A percentile compares a stretch with the other conserved stretches of the same genome.
Evolutionary conservation across 2,888 invertebrate genomes (phyloP).

Genomic region (Andrena marginata): DNA sequence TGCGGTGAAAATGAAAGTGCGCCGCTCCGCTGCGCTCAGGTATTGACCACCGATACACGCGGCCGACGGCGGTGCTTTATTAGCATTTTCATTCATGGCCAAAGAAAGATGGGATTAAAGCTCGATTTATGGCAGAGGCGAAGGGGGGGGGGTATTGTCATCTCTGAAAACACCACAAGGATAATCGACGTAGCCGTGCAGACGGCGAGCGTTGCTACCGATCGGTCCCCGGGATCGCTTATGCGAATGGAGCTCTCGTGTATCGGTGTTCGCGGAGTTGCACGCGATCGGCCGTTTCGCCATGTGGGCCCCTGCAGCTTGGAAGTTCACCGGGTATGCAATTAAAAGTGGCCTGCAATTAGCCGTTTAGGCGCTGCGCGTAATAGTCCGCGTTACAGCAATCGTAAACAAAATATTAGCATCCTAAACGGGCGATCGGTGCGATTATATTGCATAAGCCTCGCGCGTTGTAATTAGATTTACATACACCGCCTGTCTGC

Average conservation of each 20-base stretch:
- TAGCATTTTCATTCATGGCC: conserved; percentile 62
- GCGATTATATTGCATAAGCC: conserved; percentile 31
- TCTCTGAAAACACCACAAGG: conserved; percentile 29
- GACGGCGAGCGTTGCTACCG: conserved; percentile 11
- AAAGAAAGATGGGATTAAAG: conserved; percentile 49
- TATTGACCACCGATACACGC: conserved; percentile 43
- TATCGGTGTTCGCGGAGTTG: neutral
- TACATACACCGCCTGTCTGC: conserved; percentile 9
- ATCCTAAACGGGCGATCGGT: conserved; percentile 36
- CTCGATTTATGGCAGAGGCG: conserved; percentile 23
- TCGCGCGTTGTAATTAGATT: conserved; percentile 38
- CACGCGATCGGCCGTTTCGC: conserved; percentile 45
- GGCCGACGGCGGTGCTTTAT: conserved; percentile 41
- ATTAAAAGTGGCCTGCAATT: conserved; percentile 56
- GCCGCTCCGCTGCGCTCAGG: conserved; percentile 43
- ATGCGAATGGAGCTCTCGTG: neutral
- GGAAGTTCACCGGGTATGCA: conserved; percentile 26
- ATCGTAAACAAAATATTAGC: conserved; percentile 47
- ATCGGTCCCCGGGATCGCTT: conserved; percentile 3
- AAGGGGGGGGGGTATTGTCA: neutral
- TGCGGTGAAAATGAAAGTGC: conserved; percentile 70
- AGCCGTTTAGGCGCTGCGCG: conserved; percentile 28
- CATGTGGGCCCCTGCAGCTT: neutral
- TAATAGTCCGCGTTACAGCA: conserved; percentile 29
- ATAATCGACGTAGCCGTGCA: conserved; percentile 14